Percentiles rank a stretch among this genome's conserved stretches.
These are phyloP conservation scores for Cataglyphis altisquamis DNA, from an alignment of 2,888 invertebrate genomes.

Conservation along the genomic window DNA sequence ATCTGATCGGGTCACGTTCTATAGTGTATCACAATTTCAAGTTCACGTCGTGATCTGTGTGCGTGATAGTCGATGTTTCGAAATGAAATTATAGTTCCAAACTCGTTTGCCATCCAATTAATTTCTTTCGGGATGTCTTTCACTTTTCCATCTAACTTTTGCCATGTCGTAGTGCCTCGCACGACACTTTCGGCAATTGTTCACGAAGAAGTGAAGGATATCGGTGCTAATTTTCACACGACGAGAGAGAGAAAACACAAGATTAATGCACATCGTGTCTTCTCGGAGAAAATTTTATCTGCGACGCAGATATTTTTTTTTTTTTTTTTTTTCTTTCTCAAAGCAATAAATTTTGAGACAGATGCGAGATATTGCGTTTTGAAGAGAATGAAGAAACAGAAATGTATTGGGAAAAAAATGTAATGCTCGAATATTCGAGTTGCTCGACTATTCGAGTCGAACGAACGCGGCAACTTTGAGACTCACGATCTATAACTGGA, in stretches of 20 bases:
- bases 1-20: background rate
- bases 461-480: background rate
- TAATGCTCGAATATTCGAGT: background rate
- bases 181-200: background rate
- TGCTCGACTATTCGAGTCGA: background rate
- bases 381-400: background rate
- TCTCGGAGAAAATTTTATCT: background rate
- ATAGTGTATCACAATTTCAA: constrained; percentile 6
- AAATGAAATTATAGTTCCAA: constrained; percentile 23
- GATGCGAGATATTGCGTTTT: background rate
- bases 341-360: background rate
- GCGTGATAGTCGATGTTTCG: background rate
- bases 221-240: background rate
- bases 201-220: background rate
- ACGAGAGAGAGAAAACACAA: background rate
- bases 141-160: constrained; percentile 12
- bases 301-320: background rate
- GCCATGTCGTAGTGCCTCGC: background rate
- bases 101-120: constrained; percentile 27
- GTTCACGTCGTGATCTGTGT: background rate
- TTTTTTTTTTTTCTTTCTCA: background rate
- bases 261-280: background rate
- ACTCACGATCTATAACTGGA: background rate
- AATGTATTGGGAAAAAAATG: background rate
- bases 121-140: constrained; percentile 4